Evolutionary conservation across 2,797 vertebrate species (phyloP), one percentile per base, ranked within the genome.

Genomic region (Paguma larvata): DNA sequence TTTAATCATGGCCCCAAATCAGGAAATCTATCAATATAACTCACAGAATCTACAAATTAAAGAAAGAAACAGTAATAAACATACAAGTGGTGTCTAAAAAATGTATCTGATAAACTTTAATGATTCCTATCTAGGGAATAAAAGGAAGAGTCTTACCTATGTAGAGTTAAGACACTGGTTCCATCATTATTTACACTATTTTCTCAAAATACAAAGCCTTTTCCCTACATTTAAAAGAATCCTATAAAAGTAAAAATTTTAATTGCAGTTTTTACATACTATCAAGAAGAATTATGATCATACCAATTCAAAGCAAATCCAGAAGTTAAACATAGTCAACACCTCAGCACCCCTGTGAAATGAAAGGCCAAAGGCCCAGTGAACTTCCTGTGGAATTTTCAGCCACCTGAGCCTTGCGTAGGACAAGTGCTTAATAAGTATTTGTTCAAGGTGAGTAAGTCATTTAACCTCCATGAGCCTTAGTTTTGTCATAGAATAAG

Each of bases 341-440:
- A 86, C 19, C n/a, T 53, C 38, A 56, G 16, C 1, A 1, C 5
- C 12, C 14, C 27, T 56, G 19, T 23, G 53, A 73, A 92, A 87
- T 73, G 41, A 95, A 92, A 87, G 77, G 3, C 2, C 44, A 41
- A 15, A 79, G 75, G 23, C 4, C 51, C 51, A 63, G 3, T 48
- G 59, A 85, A 9, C 16, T 87, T 94, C 19, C 38, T 46, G n/a
- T 14, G n/a, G 48, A 84, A 84, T 44, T 79, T 87, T 23, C 6
- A 80, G 48, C 27, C 15, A 56, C 23, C 48, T 63, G 56, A 75
- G 10, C 19, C 30, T 83, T 65, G 15, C 3, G 25, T 2, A 21
- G 41, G 16, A 18, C 65, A 89, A 80, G 15, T 68, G 56, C n/a
- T 93, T 95, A 82, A 93, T 72, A 93, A 83, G 91, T 89, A 84